Percentiles rank a stretch among this genome's conserved stretches.
phyloP scores from a whole-genome alignment of 1,140 invertebrate genomes.

The Gerris buenoi region DNA sequence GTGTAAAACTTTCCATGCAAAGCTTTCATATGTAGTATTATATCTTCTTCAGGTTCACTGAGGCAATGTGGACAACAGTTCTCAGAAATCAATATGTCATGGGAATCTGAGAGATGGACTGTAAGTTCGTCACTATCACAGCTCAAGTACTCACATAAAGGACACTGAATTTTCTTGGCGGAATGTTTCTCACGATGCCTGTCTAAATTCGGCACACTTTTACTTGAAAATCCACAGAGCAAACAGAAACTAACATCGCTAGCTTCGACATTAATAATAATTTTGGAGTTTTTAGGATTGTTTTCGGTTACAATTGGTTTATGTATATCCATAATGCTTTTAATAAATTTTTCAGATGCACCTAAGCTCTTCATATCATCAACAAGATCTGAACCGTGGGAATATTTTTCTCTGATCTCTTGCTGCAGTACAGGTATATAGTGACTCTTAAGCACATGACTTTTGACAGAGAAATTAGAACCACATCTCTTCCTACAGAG shows the following conservation, averaged over 20 bases:
- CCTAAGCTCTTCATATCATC: not conserved
- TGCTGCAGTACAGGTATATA: not conserved
- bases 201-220: not conserved
- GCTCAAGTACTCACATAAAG: not conserved
- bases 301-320: not conserved
- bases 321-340: not conserved
- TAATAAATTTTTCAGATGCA: not conserved
- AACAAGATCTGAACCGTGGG: slow-evolving; percentile 1
- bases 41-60: not conserved
- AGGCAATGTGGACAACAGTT: not conserved
- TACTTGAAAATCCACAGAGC: not conserved
- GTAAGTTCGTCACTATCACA: not conserved
- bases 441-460: slow-evolving; percentile 28
- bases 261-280: not conserved
- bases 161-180: not conserved
- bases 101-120: not conserved
- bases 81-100: not conserved
- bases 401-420: not conserved
- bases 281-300: not conserved
- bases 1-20: not conserved
- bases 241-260: not conserved
- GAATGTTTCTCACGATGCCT: not conserved
- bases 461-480: slow-evolving; percentile 33
- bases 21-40: not conserved
- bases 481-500: slow-evolving; percentile 39